Conservation (phyloP, 2,888 invertebrate species). For the Griposia aprilina region DNA sequence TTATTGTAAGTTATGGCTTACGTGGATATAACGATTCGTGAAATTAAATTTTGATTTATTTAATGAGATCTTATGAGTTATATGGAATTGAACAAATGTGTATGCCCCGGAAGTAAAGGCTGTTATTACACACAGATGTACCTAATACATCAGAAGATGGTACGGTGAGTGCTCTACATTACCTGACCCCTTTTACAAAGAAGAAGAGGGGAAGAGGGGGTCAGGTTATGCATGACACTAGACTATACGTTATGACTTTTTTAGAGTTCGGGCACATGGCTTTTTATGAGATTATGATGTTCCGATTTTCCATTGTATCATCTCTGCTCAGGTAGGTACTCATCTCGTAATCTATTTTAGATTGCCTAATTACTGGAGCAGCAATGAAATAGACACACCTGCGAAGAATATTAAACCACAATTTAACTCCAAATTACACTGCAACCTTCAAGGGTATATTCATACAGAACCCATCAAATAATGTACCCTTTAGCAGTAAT, state of each 20-base stretch:
- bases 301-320: neutral
- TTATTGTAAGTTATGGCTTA: constrained; percentile 62
- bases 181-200: too few relatives aligned
- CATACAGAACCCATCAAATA: constrained; percentile 72
- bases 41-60: constrained; percentile 51
- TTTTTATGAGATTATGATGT: neutral
- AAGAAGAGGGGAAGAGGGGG: too few relatives aligned
- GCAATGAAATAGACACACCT: constrained; percentile 5
- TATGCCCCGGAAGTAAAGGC: neutral
- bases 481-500: constrained; percentile 70
- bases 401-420: neutral
- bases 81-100: neutral
- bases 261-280: neutral
- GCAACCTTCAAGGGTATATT: constrained; percentile 1
- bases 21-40: constrained; percentile 54
- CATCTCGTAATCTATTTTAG: neutral
- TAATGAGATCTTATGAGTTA: constrained; percentile 27
- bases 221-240: too few relatives aligned
- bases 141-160: neutral
- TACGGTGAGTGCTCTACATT: neutral
- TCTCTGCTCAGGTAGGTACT: neutral
- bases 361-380: too few relatives aligned
- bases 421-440: constrained; percentile 6
- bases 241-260: neutral
- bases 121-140: neutral